Evolutionary conservation across 2,888 invertebrate species (phyloP), one percentile per base, ranked within the genome.

Genomic region (Onthophagus sagittarius): DNA sequence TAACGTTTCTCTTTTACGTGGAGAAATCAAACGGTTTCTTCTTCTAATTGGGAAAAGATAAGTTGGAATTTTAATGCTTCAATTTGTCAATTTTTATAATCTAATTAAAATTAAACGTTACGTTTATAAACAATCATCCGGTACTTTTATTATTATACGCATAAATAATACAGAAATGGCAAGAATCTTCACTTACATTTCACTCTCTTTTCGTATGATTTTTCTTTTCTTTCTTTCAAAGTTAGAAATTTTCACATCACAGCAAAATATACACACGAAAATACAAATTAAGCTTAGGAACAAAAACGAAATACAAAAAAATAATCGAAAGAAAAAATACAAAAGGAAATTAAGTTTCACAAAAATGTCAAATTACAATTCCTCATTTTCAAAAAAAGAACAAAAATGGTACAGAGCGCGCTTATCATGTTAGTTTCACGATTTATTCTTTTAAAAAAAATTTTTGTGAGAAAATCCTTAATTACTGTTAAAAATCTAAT

Each of bases 121-220:
- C 39, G 39, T 7, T 53, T 53, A n/a, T n/a, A 53, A 53, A 53
- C 39, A 53, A 53, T 53, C 39, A 53, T 53, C 39, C 39, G 9
- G 39, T 53, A 53, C 39, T 53, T 7, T 53, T 53, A 67, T 67
- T 67, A 67, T 67, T 67, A 23, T 23, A 67, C 23, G 67, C 80
- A 77, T 75, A 77, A 80, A 83, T 84, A 85, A 84, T 84, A 85
- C 84, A 85, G 84, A 84, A 84, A 85, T 85, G 85, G 85, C 85
- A 85, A 85, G 85, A 85, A 67, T 67, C 32, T 32, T 67, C 32
- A 31, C 67, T 15, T 67, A 31, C 67, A 32, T 31, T 70, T 73
- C 71, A 71, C 73, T 72, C 70, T 71, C 78, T 78, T 80, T 81
- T 82, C 80, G 79, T 79, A 79, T 79, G 73, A 81, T 81, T 83